Conservation (phyloP, 2,113 vertebrate species). For the Micronisus gabar region DNA sequence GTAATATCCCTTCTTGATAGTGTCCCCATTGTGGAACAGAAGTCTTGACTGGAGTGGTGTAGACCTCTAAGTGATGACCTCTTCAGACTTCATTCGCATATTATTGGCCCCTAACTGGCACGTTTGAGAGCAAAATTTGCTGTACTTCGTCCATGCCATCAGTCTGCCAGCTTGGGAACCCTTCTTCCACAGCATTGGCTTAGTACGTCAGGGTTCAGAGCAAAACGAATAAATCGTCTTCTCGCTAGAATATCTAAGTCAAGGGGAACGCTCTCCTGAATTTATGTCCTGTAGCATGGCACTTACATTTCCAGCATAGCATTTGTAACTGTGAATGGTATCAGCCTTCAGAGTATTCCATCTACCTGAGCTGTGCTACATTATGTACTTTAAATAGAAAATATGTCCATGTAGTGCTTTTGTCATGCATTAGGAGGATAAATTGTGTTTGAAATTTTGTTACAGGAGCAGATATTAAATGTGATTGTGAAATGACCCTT, state of each 20-base stretch:
- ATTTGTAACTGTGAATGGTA: background rate
- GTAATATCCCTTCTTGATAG: background rate
- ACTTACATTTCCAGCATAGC: background rate
- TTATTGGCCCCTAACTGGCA: background rate
- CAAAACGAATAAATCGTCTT: background rate
- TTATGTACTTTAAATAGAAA: background rate
- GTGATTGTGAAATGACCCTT: background rate
- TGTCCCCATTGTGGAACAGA: rapidly evolving
- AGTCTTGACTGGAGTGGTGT: background rate
- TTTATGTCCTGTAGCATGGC: background rate
- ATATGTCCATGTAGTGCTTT: background rate
- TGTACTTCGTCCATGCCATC: background rate
- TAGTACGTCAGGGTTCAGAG: background rate
- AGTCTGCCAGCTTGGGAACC: background rate
- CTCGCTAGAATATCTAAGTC: background rate
- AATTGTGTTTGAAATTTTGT: background rate
- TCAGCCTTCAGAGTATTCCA: background rate
- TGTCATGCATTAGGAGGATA: background rate
- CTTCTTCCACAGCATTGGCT: rapidly evolving
- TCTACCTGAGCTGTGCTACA: background rate
- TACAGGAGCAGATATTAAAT: background rate
- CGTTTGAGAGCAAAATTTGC: background rate
- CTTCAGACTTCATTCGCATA: background rate
- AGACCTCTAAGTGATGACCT: background rate
- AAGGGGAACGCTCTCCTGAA: background rate